phyloP scores from a whole-genome alignment of 2,113 vertebrate genomes.

The Danionella cerebrum region DNA sequence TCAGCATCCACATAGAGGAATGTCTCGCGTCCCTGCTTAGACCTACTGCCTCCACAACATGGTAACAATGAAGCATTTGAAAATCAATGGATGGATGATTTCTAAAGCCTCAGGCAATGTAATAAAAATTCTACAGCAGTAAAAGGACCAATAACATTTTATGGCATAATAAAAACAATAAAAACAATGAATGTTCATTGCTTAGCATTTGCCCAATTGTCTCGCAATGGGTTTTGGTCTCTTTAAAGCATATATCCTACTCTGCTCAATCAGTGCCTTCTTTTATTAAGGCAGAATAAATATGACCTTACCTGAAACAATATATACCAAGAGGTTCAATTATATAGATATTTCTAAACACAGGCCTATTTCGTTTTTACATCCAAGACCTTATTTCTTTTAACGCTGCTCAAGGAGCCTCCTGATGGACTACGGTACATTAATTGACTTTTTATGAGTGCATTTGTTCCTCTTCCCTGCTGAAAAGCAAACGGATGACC shows the following conservation, averaged over 20 bases:
- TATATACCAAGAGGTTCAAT: not conserved
- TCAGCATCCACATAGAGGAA: too few relatives aligned
- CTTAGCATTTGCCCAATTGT: conserved; percentile 15
- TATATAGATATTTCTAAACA: not conserved
- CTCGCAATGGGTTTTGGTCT: not conserved
- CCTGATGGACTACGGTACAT: not conserved
- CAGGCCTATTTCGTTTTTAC: not conserved
- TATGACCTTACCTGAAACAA: not conserved
- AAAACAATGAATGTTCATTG: conserved; percentile 39
- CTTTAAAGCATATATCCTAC: too few relatives aligned
- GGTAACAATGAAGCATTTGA: not conserved
- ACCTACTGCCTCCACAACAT: too few relatives aligned
- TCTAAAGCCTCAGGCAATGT: conserved; percentile 38
- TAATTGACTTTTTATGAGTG: conserved; percentile 8
- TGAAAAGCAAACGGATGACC: not conserved
- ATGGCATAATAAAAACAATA: conserved; percentile 44
- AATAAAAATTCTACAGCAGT: conserved; percentile 42
- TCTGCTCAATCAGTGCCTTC: too few relatives aligned
- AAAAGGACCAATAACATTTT: conserved; percentile 36
- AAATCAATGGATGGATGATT: conserved; percentile 31
- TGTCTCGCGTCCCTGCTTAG: too few relatives aligned
- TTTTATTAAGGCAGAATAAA: too few relatives aligned
- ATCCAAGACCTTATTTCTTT: not conserved
- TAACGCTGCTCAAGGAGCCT: not conserved
- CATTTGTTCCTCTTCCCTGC: conserved; percentile 1